Evolutionary conservation across 2,888 invertebrate species (phyloP), one percentile per base, ranked within the genome.

Genomic region (Reticulitermes lucifugus): DNA sequence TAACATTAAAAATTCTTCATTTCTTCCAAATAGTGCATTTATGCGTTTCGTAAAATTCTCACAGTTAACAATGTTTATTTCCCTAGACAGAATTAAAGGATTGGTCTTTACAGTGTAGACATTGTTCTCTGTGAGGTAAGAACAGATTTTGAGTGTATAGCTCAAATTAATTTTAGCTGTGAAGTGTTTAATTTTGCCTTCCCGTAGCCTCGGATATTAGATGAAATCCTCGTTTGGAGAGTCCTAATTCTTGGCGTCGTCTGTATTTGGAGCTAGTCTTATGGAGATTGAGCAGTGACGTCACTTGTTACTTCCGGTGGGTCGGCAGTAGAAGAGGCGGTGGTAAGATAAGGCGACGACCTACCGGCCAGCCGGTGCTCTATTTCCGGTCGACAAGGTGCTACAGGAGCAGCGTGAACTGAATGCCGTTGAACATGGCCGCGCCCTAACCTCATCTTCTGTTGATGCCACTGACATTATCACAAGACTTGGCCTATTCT

Each of bases 331-430:
- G 55, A 73, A 41, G 73, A 29, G 46, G 77, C 43, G 77, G 77
- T 46, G 46, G 77, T 46, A 46, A 81, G 81, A 81, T 81, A 81
- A 81, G 81, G 70, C 81, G 43, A 70, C 77, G 77, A 77, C 77
- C 77, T 77, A 77, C 43, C 81, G 43, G 81, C 81, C 70, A 59
- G 81, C 65, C 65, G 65, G 41, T 70, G 81, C 81, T 81, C 70
- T 46, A 81, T 81, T 81, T 81, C 81, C 81, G 81, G 81, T 25
- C 60, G 81, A 81, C 81, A 81, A 81, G 81, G 81, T 81, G 81
- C 46, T 77, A 77, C 77, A 77, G 7, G 7, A 77, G 65, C 55
- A 55, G 18, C 55, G 14, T 55, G 55, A 14, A 55, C 55, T 65
- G 77, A 77, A 77, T 77, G 77, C 3, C 77, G 46, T 77, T 46